Evolutionary conservation across 2,113 vertebrate genomes (phyloP), one percentile per base, ranked within the genome.

Genomic region (Anas platyrhynchos): DNA sequence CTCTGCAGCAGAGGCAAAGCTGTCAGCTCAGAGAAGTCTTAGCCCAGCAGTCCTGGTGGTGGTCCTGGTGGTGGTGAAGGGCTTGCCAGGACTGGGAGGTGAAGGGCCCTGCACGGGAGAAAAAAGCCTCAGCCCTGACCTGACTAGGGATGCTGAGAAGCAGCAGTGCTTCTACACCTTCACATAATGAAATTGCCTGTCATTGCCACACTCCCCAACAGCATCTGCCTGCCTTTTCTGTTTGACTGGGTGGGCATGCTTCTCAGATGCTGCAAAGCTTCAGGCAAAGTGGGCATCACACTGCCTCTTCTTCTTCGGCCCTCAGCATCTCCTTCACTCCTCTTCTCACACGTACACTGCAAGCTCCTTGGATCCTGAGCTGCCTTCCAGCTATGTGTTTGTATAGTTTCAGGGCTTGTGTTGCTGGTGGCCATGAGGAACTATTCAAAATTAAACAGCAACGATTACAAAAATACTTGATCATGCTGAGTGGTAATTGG

Each of bases 261-360:
- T 54, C 52, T 54, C 22, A 66, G 54, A 66, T 26, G 58, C 22
- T 75, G 66, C 61, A 71, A 71, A 9, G 20, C 46, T 48, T 32
- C 26, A 63, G 7, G 18, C 31, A n/a, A 59, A 91, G 27, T 0
- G 1, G 43, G 27, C 13, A 68, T n/a, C n/a, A 14, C 0, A 0
- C 11, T 41, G 2, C 8, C 27, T 63, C 56, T n/a, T 48, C 58
- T 41, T 73, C 54, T 43, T 73, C 26, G 20, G 23, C 41, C 44
- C 65, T 62, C 65, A 9, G 31, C 8, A 14, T 34, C 23, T 67
- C 52, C 52, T 71, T 54, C 38, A 55, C 15, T 59, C 41, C n/a
- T 52, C 59, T 38, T 62, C 79, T 72, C 44, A 48, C 44, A 11
- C 10, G 3, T 2, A 16, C 31, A 34, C 36, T 21, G 14, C 7